Conservation (phyloP, 2,797 vertebrate species). For the Danio tinwini region DNA sequence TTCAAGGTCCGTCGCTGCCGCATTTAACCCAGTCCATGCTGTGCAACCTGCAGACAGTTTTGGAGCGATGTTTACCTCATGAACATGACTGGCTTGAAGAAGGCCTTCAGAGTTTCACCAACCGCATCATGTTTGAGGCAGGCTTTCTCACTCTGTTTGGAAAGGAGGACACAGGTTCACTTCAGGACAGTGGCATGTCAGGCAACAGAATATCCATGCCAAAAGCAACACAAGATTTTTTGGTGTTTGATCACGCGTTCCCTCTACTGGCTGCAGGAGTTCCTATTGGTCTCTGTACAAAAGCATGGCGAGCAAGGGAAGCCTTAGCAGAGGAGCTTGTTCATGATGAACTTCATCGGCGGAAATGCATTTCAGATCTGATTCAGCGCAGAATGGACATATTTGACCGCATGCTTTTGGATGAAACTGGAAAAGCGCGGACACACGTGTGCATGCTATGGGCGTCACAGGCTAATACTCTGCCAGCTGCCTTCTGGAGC, state of each 20-base stretch:
- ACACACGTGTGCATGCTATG: constrained; percentile 66
- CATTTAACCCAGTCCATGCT: constrained; percentile 62
- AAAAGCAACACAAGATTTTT: constrained; percentile 58
- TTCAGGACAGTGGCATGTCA: not conserved
- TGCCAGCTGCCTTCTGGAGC: constrained; percentile 69
- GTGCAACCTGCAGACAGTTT: constrained; percentile 59
- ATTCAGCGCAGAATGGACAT: constrained; percentile 64
- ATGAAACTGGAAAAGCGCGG: constrained; percentile 63
- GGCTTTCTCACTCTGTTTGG: constrained; percentile 68
- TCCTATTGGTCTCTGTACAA: constrained; percentile 58
- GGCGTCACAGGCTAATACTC: constrained; percentile 70
- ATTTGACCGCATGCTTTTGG: constrained; percentile 62
- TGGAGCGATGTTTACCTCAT: constrained; percentile 24
- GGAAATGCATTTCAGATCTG: constrained; percentile 61
- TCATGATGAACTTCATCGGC: constrained; percentile 56
- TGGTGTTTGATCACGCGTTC: constrained; percentile 63
- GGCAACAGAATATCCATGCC: constrained; percentile 44
- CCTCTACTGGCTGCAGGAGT: constrained; percentile 63
- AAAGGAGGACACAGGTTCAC: constrained; percentile 38
- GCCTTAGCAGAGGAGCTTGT: constrained; percentile 56
- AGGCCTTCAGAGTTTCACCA: constrained; percentile 64
- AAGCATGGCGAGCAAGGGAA: constrained; percentile 61
- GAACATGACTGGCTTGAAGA: constrained; percentile 57
- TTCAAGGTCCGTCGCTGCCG: constrained; percentile 61
- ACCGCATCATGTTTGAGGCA: constrained; percentile 69